Conservation (phyloP, 2,113 vertebrate species). For the Nesospiza acunhae region DNA sequence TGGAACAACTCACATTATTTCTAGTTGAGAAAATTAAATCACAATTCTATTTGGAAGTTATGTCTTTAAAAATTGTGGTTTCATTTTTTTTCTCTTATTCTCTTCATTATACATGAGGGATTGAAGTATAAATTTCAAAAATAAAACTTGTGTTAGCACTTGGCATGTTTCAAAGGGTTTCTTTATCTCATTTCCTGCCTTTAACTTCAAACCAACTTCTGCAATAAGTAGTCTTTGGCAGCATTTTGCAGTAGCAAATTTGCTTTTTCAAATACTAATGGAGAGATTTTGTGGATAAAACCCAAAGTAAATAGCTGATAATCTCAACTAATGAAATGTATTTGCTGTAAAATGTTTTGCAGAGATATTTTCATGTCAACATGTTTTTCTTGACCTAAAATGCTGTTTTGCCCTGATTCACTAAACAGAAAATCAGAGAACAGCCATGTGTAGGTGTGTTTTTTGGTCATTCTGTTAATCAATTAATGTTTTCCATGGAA, state of each 20-base stretch:
- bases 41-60: background rate
- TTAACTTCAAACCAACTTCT: conserved; percentile 28
- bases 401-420: background rate
- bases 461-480: background rate
- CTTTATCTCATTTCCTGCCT: conserved; percentile 36
- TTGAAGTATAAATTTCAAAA: background rate
- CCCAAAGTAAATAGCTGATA: background rate
- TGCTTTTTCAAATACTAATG: background rate
- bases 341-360: conserved; percentile 2
- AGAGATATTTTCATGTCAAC: background rate
- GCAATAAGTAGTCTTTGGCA: conserved; percentile 7
- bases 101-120: background rate
- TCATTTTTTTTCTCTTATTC: background rate
- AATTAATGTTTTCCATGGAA: background rate
- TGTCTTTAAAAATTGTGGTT: background rate
- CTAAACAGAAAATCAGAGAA: background rate
- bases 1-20: background rate
- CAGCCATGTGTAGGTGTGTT: background rate
- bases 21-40: background rate
- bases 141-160: background rate
- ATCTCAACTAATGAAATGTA: background rate
- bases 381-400: background rate
- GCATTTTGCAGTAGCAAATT: background rate
- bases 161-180: background rate
- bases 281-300: background rate